phyloP scores from a whole-genome alignment of 2,888 invertebrate genomes.

The Leucozona laternaria region DNA sequence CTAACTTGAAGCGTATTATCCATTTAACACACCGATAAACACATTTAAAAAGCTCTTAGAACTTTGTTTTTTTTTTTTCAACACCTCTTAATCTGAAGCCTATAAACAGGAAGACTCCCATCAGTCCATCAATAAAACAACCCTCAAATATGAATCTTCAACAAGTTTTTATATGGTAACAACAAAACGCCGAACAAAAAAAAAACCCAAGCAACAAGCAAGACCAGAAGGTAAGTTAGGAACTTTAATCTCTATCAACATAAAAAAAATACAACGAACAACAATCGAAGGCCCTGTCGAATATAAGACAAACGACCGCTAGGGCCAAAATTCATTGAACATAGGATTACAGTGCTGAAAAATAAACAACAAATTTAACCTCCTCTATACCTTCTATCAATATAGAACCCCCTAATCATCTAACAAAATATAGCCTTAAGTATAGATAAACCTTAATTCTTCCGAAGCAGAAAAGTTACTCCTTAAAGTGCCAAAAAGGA shows the following conservation, averaged over 20 bases:
- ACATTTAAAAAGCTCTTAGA: slow-evolving; percentile 63
- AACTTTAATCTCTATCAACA: slow-evolving; percentile 46
- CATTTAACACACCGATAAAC: slow-evolving; percentile 74
- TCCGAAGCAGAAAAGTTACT: slow-evolving; percentile 49
- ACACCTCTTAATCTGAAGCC: slow-evolving; percentile 62
- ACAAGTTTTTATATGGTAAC: slow-evolving; percentile 19
- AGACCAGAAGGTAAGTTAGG: slow-evolving; percentile 56
- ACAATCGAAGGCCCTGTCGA: slow-evolving; percentile 18
- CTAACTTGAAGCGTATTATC: slow-evolving; percentile 38
- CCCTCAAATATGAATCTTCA: slow-evolving; percentile 32
- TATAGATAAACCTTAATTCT: slow-evolving; percentile 62
- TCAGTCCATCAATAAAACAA: slow-evolving; percentile 45
- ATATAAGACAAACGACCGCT: slow-evolving; percentile 63
- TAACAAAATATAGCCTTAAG: slow-evolving; percentile 29
- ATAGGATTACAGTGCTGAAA: slow-evolving; percentile 69
- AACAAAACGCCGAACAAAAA: not conserved
- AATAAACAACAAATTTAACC: slow-evolving; percentile 58
- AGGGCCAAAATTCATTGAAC: slow-evolving; percentile 64
- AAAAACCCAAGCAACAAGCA: slow-evolving; percentile 25
- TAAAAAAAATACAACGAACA: not conserved
- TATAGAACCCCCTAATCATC: not conserved
- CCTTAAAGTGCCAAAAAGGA: slow-evolving; percentile 27
- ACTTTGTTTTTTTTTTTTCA: slow-evolving; percentile 43
- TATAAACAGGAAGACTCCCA: not conserved
- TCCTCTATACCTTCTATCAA: not conserved